Base-by-base conservation (phyloP, 2,888 invertebrate species). In the Brenthis ino region DNA sequence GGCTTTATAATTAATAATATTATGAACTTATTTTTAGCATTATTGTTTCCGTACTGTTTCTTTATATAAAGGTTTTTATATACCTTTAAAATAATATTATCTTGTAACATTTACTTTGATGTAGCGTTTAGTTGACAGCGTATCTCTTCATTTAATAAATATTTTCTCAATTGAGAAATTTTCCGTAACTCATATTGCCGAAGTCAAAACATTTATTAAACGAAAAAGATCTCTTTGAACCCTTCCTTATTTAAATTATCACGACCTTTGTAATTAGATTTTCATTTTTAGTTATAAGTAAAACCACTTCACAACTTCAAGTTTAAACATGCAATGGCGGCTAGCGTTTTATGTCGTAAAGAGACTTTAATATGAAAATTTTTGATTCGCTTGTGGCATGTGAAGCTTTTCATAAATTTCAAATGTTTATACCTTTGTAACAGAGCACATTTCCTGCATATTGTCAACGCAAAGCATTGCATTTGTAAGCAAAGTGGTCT, bases 401-500 rank as follows among this genome's bases (percentile, higher is more conserved):
- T 69, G 65, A 69, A 69, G 65, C 68, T 72, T 72, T 73, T 70
- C 64, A 67, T 68, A 76, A 72, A 75, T 74, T 75, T 71, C 66
- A 73, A 73, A 75, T 70, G 68, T 75, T 74, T 72, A 64, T 68
- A 68, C 77, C 77, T 79, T 69, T 76, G 72, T 76, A 76, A 73
- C 74, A 72, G 76, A 75, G 77, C 77, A 79, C 77, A 79, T 81
- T 83, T 80, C 77, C 74, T 76, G 77, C 74, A 77, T 77, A 77
- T 74, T 76, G 77, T 80, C 80, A 79, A 79, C 79, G 79, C 79
- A 78, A 77, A 65, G 74, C 75, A 75, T 73, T 70, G 77, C 78
- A 77, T 80, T 81, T 82, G 79, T 83, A 78, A 79, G 79, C 78
- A 80, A 79, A 67, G 76, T 77, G 78, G 78, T 79, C 79, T 79